Base-by-base conservation (phyloP, 2,113 vertebrate genomes). In the Dipodomys stephensi region DNA sequence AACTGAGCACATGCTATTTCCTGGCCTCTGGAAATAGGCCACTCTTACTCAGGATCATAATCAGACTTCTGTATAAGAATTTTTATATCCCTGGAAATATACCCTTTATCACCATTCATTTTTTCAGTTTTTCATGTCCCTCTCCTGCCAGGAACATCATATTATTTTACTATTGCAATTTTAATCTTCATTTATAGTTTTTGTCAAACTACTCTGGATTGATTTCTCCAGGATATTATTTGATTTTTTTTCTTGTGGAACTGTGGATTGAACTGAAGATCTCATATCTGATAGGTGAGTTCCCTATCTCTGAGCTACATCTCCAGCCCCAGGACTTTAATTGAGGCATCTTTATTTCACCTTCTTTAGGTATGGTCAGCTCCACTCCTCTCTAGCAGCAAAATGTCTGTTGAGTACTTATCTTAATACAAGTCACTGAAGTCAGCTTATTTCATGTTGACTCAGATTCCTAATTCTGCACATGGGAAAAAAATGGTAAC, bases 21-120 rank as follows among this genome's bases (percentile, higher is more conserved):
- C 6, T 16, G 4, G n/a, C 32, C 39, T 22, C 19, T 35, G 3
- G 0, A 1, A 76, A 39, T 1, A 6, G 7, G 8, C 12, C 13
- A 18, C 57, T 46, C 35, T 25, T 11, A 0, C 28, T 67, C 30
- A 22, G 60, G 15, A 27, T 30, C 16, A 9, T 35, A 13, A n/a
- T 10, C n/a, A 72, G 44, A 68, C 4, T n/a, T 44, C 22, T 64
- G 22, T 22, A 4, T 19, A 86, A 39, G 69, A 68, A 32, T 2
- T 67, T 49, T 57, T 57, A 18, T 57, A 18, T 57, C 53, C 12
- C 53, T 57, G 53, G 53, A 13, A 57, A 57, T 57, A 13, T 57
- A 57, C 16, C 53, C 53, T 57, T 57, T 57, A 57, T 57, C 53
- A 57, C 53, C 64, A 30, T 49, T 15, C 22, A 30, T 27, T 80